Percentiles rank a stretch among this genome's conserved stretches.
Conservation (phyloP, 2,888 invertebrate genomes). For the Ametastegia equiseti region DNA sequence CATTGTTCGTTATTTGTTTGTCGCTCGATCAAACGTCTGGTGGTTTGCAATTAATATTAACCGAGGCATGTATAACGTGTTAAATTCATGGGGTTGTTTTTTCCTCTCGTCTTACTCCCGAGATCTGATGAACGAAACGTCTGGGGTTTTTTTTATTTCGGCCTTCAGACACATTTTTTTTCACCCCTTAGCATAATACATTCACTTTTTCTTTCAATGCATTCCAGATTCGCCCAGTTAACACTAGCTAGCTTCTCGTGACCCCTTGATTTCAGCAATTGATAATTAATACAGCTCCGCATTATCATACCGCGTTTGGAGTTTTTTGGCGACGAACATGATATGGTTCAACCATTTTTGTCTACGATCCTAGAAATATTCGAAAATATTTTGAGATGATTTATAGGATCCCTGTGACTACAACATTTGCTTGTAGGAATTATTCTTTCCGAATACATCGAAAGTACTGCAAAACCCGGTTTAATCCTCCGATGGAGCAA, state of each 20-base stretch:
- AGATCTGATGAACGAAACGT: neutral
- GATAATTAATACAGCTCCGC: neutral
- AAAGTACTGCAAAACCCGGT: neutral
- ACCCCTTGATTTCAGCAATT: neutral
- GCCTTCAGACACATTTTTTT: neutral
- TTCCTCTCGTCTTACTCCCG: neutral
- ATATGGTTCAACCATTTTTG: neutral
- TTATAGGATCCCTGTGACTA: no score
- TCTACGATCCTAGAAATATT: neutral
- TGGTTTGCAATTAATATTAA: conserved; percentile 12
- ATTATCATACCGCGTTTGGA: neutral
- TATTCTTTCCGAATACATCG: neutral
- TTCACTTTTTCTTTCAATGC: neutral
- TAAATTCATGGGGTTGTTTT: neutral
- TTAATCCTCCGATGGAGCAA: conserved; percentile 6
- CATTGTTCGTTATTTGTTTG: neutral
- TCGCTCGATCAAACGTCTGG: neutral
- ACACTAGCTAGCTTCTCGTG: neutral
- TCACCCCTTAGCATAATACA: conserved; percentile 14
- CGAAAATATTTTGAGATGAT: no score
- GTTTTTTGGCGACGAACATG: neutral
- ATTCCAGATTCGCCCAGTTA: neutral
- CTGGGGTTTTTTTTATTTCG: neutral
- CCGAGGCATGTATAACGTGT: neutral
- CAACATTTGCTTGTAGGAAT: neutral